A percentile compares a stretch with the other conserved stretches of the same genome.
Evolutionary conservation across 2,797 vertebrate species (phyloP).

Genomic region (Coluber constrictor): DNA sequence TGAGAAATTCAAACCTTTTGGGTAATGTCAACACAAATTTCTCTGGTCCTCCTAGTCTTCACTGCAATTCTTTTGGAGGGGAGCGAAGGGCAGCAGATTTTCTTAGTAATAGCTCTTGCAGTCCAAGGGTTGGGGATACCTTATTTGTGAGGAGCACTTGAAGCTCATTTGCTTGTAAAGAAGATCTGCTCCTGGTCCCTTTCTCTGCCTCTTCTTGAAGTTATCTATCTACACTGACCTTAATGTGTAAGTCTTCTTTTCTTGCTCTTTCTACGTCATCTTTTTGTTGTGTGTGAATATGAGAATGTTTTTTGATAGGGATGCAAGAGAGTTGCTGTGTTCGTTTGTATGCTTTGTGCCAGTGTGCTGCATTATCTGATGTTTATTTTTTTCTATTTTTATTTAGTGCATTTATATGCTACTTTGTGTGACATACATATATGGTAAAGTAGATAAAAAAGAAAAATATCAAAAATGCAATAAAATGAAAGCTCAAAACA

Average conservation of each 20-base stretch:
- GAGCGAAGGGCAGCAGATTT: not conserved
- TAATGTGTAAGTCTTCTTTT: not conserved
- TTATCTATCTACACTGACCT: not conserved
- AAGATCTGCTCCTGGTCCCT: not conserved
- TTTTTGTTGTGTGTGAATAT: not conserved
- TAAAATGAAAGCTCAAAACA: not conserved
- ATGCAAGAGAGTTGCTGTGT: not conserved
- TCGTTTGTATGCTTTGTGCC: not conserved
- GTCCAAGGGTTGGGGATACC: not conserved
- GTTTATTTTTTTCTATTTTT: not conserved
- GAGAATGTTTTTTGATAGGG: not conserved
- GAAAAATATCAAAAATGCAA: not conserved
- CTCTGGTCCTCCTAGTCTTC: not conserved
- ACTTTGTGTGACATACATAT: not conserved
- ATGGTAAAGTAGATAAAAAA: not conserved
- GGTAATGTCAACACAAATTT: not conserved
- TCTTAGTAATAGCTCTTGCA: not conserved
- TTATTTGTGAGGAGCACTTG: not conserved
- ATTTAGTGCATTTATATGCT: not conserved
- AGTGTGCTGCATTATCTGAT: not conserved
- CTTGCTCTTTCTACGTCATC: not conserved
- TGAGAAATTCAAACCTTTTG: not conserved
- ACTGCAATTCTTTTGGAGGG: not conserved
- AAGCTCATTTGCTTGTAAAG: not conserved
- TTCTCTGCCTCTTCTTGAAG: not conserved